Conservation (phyloP, 1,140 invertebrate species). For the Drosophila kikkawai region DNA sequence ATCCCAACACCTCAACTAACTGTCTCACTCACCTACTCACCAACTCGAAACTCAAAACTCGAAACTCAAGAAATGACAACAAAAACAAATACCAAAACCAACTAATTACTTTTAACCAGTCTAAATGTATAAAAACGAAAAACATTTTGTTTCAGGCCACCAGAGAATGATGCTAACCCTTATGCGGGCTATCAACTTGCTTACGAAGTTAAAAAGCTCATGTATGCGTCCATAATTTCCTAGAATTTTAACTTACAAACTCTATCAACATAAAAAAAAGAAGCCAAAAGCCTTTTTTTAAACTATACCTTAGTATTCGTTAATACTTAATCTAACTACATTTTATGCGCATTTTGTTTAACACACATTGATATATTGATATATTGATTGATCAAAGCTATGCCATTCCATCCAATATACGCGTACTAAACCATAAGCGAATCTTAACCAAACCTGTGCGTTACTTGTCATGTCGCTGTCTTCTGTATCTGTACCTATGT, state of each 20-base stretch:
- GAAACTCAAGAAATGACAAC: conserved; percentile 30
- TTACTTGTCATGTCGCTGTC: conserved; percentile 67
- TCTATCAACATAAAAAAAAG: conserved; percentile 39
- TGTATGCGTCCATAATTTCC: conserved; percentile 92
- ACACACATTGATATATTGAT: conserved; percentile 61
- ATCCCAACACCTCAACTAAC: conserved; percentile 56
- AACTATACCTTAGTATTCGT: conserved; percentile 75
- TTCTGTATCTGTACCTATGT: conserved; percentile 56
- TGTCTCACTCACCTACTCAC: conserved; percentile 54
- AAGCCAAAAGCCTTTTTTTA: conserved; percentile 66
- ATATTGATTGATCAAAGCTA: conserved; percentile 78
- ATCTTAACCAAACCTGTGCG: conserved; percentile 58
- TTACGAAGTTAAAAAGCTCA: conserved; percentile 99
- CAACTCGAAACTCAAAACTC: conserved; percentile 22
- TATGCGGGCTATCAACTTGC: conserved; percentile 98
- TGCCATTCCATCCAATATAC: conserved; percentile 68
- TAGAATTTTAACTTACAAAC: conserved; percentile 73
- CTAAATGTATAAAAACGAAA: conserved; percentile 81
- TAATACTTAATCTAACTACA: conserved; percentile 74
- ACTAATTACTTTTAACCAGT: conserved; percentile 65
- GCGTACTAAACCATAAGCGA: conserved; percentile 46
- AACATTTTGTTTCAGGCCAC: conserved; percentile 89
- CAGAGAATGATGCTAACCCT: conserved; percentile 93
- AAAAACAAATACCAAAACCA: conserved; percentile 32
- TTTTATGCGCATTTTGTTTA: conserved; percentile 77